Conservation (phyloP, 2,888 invertebrate species). For the Scrobipalpa costella region DNA sequence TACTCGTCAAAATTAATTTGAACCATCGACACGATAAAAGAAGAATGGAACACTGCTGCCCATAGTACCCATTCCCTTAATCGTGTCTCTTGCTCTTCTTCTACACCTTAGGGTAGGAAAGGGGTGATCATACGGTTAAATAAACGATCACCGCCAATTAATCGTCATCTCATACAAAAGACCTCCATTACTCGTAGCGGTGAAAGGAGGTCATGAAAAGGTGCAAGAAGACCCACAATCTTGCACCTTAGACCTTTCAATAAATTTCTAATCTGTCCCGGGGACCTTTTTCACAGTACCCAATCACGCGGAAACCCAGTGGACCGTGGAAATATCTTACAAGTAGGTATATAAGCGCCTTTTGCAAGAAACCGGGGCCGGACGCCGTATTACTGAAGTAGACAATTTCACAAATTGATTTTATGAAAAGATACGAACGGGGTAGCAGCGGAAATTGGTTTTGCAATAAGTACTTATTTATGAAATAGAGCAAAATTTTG, state of each 20-base stretch:
- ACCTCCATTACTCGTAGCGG: slow-evolving; percentile 16
- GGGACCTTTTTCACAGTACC: slow-evolving; percentile 46
- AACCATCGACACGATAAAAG: no score
- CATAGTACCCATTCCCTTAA: no score
- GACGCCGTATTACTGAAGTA: slow-evolving; percentile 10
- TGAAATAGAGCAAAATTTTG: no score
- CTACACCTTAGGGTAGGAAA: no score
- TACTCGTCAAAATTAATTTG: no score
- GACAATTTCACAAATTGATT: slow-evolving; percentile 13
- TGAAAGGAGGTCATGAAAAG: slow-evolving; percentile 28
- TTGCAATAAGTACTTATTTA: neutral
- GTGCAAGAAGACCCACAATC: slow-evolving; percentile 39
- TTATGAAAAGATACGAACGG: neutral
- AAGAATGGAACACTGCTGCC: no score
- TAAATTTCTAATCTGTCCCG: slow-evolving; percentile 51
- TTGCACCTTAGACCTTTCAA: slow-evolving; percentile 44
- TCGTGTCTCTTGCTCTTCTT: no score
- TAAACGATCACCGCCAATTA: no score
- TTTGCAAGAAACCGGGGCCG: slow-evolving; percentile 8
- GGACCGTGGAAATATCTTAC: slow-evolving; percentile 36
- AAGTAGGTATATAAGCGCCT: slow-evolving; percentile 20
- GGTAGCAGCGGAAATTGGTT: neutral
- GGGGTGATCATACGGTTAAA: no score
- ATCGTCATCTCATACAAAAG: neutral
- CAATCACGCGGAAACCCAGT: slow-evolving; percentile 42